Base-by-base conservation (phyloP, 2,888 invertebrate genomes). In the Patella ulyssiponensis region DNA sequence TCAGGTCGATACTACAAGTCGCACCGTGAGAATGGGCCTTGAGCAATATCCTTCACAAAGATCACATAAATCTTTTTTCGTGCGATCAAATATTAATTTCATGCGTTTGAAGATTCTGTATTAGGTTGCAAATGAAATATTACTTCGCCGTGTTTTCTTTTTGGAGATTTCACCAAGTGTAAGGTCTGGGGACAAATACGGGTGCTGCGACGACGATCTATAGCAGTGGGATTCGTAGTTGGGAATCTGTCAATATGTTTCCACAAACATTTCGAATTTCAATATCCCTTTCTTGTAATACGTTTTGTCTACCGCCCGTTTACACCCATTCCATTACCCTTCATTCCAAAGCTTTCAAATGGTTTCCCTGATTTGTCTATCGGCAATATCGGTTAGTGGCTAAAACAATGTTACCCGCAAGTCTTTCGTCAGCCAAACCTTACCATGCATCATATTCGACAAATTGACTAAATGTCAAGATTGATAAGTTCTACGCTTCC, bases 101-200 rank as follows among this genome's bases (percentile, higher is more conserved):
- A 54, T 58, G 15, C 15, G 58, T 58, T 58, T 12, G 58, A 58
- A 58, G 15, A 58, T 15, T 14, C 58, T 58, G 15, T 58, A 58
- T 5, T 58, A 58, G 15, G 58, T 58, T 58, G 58, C 58, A 58
- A 58, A 58, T 58, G 58, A 58, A n/a, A 58, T 58, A 14, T 58
- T 5, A n/a, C 17, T 54, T 58, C n/a, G 5, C 1, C 58, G 17
- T n/a, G 58, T 9, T 58, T 58, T n/a, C 15, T 58, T 58, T 5
- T 12, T 9, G 5, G 15, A 14, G 15, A 58, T 58, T 58, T 58
- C 5, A 14, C 58, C 58, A 0, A 58, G 17, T n/a, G 58, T 58
- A 5, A 9, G 7, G 15, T 58, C 58, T 54, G 54, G 54, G 17
- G 54, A 54, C 17, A 3, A 3, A 54, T 54, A 54, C 54, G 12